These are phyloP conservation scores for Pterois miles DNA, from an alignment of 2,797 vertebrate genomes.

Conservation along the genomic window DNA sequence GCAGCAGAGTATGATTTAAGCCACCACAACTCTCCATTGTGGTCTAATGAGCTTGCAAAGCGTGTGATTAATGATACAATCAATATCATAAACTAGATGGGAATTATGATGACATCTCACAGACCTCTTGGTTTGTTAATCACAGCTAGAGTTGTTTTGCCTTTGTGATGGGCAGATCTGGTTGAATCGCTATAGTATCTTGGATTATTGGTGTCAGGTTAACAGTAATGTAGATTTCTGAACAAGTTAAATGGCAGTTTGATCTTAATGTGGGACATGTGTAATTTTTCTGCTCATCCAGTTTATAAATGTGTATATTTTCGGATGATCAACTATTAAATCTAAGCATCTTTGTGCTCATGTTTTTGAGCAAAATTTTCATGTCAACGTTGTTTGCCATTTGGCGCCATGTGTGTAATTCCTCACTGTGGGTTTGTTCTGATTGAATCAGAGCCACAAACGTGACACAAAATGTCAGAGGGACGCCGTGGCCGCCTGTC, in stretches of 20 bases:
- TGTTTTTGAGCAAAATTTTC: neutral
- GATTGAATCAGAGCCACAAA: slow-evolving; percentile 28
- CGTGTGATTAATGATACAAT: slow-evolving; percentile 16
- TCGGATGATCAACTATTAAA: neutral
- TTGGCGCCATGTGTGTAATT: slow-evolving; percentile 9
- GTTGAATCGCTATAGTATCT: neutral
- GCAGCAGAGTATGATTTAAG: neutral
- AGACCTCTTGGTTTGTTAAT: neutral
- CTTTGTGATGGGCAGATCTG: neutral
- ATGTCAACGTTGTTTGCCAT: neutral
- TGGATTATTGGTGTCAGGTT: neutral
- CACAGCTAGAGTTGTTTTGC: neutral
- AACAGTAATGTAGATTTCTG: neutral
- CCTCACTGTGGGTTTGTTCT: slow-evolving; percentile 1
- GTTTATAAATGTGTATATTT: neutral
- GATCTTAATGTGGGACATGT: neutral
- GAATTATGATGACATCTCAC: slow-evolving; percentile 1
- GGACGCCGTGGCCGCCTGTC: slow-evolving; percentile 54
- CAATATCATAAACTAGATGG: neutral
- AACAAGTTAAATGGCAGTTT: neutral
- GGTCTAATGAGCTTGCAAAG: slow-evolving; percentile 5
- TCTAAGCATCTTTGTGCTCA: neutral
- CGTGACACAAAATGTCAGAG: slow-evolving; percentile 49
- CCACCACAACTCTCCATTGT: neutral
- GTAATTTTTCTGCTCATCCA: neutral